These are phyloP conservation scores for Glandiceps talaboti DNA, from an alignment of 53 echinoderm and acorn worm species.

Conservation along the genomic window DNA sequence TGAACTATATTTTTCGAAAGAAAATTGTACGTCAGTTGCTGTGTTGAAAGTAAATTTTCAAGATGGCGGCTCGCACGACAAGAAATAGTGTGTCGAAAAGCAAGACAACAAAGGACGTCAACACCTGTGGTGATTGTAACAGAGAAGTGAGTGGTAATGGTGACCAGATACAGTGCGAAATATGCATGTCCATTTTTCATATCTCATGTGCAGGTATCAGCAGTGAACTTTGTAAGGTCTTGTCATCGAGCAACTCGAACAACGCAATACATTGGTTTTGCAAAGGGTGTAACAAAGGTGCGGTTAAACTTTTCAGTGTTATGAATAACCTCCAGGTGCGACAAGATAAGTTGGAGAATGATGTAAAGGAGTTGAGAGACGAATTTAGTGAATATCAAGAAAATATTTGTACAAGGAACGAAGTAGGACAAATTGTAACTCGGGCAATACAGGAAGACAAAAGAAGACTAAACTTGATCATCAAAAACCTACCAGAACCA, in stretches of 20 bases:
- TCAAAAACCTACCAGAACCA: not conserved
- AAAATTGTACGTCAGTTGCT: no score
- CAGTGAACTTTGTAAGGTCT: not conserved
- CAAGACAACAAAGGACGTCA: not conserved
- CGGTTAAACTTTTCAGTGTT: not conserved
- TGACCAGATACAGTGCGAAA: not conserved
- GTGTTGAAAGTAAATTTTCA: no score
- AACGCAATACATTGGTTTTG: not conserved
- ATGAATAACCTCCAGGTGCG: not conserved
- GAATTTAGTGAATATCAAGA: not conserved
- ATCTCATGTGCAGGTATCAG: not conserved
- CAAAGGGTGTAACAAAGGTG: not conserved
- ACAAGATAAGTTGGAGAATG: not conserved
- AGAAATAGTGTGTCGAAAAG: not conserved
- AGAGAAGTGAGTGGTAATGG: not conserved
- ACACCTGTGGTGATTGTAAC: not conserved
- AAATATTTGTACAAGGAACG: not conserved
- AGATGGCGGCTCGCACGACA: not conserved
- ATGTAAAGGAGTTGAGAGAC: not conserved
- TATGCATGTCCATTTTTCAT: not conserved
- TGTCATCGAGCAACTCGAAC: not conserved
- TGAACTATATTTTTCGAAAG: no score
- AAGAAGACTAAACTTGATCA: not conserved
- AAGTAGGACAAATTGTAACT: not conserved
- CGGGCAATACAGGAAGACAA: not conserved